phyloP scores from a whole-genome alignment of 2,888 invertebrate genomes.

The Spisula solida region DNA sequence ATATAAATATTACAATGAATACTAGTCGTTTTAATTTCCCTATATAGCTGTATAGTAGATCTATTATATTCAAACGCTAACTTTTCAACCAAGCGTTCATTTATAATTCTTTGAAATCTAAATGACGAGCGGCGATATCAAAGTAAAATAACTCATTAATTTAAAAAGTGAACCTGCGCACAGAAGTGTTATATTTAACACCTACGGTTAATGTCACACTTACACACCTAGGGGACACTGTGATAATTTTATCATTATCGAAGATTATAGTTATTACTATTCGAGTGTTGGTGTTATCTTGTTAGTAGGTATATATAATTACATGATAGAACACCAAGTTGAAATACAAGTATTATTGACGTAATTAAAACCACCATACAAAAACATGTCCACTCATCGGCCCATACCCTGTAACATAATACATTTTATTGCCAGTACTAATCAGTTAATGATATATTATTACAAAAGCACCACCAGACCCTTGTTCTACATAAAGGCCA shows the following conservation, averaged over 20 bases:
- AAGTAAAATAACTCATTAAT: slow-evolving; percentile 28
- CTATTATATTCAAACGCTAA: not conserved
- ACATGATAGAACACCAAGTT: not conserved
- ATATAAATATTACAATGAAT: not conserved
- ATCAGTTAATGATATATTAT: too few relatives aligned
- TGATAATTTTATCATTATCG: not conserved
- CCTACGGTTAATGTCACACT: not conserved
- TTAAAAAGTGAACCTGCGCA: not conserved
- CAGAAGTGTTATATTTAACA: not conserved
- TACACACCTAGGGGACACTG: not conserved
- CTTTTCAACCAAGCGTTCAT: slow-evolving; percentile 29
- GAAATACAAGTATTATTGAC: not conserved
- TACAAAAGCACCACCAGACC: too few relatives aligned
- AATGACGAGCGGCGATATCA: slow-evolving; percentile 28
- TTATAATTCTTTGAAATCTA: slow-evolving; percentile 26
- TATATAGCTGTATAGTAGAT: too few relatives aligned
- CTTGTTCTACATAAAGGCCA: too few relatives aligned
- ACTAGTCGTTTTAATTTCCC: not conserved
- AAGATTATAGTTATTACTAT: not conserved
- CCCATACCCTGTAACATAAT: too few relatives aligned
- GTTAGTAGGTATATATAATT: not conserved
- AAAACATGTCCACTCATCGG: too few relatives aligned
- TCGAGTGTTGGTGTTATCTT: not conserved
- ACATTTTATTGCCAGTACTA: too few relatives aligned
- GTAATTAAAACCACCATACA: not conserved